These are phyloP conservation scores for Drosophila murphyi DNA, from an alignment of 1,140 invertebrate genomes.

Conservation along the genomic window DNA sequence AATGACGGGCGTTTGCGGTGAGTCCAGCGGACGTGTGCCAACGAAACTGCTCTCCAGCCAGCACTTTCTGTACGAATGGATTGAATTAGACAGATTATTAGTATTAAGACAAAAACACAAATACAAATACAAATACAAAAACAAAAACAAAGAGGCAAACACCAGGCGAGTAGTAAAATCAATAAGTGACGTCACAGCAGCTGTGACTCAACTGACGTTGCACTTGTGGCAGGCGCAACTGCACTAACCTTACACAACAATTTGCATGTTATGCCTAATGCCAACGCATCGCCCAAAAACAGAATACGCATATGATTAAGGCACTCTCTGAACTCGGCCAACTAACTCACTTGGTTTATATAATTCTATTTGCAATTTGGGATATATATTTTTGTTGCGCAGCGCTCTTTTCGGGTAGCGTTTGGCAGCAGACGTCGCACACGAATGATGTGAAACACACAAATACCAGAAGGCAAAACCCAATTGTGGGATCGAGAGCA, in stretches of 20 bases:
- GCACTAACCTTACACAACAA: slow-evolving; percentile 53
- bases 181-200: slow-evolving; percentile 59
- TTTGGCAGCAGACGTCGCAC: slow-evolving; percentile 44
- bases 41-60: slow-evolving; percentile 97
- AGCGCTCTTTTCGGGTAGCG: slow-evolving; percentile 29
- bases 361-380: slow-evolving; percentile 1
- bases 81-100: slow-evolving; percentile 32
- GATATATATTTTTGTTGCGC: slow-evolving; percentile 3
- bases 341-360: not conserved
- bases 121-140: not conserved
- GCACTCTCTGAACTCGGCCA: too few species aligned
- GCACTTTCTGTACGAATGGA: slow-evolving; percentile 85
- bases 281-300: slow-evolving; percentile 2
- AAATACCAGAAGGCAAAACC: slow-evolving; percentile 29
- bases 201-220: slow-evolving; percentile 39
- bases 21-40: slow-evolving; percentile 92
- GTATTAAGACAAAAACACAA: not conserved
- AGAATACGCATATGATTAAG: not conserved
- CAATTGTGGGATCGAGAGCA: slow-evolving; percentile 54
- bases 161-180: slow-evolving; percentile 50
- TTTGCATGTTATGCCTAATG: slow-evolving; percentile 17
- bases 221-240: slow-evolving; percentile 42
- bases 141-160: slow-evolving; percentile 13
- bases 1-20: slow-evolving; percentile 91
- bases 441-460: slow-evolving; percentile 47